Conservation (phyloP, 2,113 vertebrate species). For the Pungitius pungitius region DNA sequence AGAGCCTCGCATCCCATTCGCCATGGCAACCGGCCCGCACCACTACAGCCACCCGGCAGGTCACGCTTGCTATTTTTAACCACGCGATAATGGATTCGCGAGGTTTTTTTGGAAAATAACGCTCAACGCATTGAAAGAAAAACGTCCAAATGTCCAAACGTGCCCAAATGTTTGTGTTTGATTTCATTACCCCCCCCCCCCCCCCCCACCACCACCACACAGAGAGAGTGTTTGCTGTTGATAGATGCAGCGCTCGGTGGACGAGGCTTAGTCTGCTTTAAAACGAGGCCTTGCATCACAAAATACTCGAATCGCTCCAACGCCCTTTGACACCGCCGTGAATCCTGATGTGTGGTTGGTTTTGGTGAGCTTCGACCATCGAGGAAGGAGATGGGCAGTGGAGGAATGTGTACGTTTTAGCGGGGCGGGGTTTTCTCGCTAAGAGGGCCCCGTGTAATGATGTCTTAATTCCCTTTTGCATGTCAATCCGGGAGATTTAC, state of each 20-base stretch:
- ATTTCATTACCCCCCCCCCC: conserved; percentile 44
- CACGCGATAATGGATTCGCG: conserved; percentile 27
- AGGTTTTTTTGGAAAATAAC: conserved; percentile 35
- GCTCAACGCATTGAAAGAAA: conserved; percentile 24
- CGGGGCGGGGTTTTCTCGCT: neutral
- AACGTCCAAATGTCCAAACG: too few species aligned
- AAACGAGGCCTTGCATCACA: conserved; percentile 56
- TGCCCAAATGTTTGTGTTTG: neutral
- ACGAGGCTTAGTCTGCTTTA: conserved; percentile 33
- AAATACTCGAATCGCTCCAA: conserved; percentile 42
- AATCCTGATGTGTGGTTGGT: conserved; percentile 32
- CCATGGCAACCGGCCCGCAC: neutral
- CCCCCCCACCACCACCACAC: too few species aligned
- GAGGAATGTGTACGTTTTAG: conserved; percentile 22
- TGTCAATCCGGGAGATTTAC: conserved; percentile 61
- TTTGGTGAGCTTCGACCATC: conserved; percentile 35
- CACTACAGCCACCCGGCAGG: conserved; percentile 13
- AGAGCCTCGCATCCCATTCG: conserved; percentile 9
- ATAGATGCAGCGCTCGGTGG: conserved; percentile 28
- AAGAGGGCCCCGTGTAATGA: conserved; percentile 40
- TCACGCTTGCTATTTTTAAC: conserved; percentile 47
- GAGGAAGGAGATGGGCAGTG: neutral
- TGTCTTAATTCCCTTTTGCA: conserved; percentile 63
- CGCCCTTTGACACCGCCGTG: conserved; percentile 44
- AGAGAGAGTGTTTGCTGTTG: conserved; percentile 32